These are phyloP conservation scores for Polydrusus tereticollis DNA, from an alignment of 2,888 invertebrate genomes.

Conservation along the genomic window DNA sequence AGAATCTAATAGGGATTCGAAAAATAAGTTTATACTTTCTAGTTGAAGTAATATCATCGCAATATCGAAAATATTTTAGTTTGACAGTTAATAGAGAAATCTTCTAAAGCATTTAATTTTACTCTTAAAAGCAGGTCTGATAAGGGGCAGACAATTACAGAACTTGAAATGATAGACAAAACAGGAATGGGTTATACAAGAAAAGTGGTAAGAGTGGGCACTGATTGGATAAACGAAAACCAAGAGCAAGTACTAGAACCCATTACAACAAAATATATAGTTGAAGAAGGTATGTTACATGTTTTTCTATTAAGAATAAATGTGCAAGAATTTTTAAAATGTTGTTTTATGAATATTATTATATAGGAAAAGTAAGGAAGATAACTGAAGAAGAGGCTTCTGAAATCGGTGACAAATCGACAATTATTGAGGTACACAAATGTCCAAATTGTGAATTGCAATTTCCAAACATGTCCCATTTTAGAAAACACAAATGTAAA, in stretches of 20 bases:
- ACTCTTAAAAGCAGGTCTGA: too few relatives aligned
- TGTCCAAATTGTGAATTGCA: slow-evolving; percentile 68
- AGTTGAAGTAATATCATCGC: too few relatives aligned
- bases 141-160: slow-evolving; percentile 23
- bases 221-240: slow-evolving; percentile 53
- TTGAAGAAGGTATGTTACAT: slow-evolving; percentile 56
- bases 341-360: too few relatives aligned
- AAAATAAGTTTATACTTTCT: too few relatives aligned
- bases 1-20: too few relatives aligned
- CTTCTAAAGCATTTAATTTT: too few relatives aligned
- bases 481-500: slow-evolving; percentile 67
- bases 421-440: slow-evolving; percentile 64
- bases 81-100: too few relatives aligned
- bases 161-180: slow-evolving; percentile 54
- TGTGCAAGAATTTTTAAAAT: too few relatives aligned
- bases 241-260: slow-evolving; percentile 46
- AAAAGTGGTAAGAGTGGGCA: slow-evolving; percentile 44
- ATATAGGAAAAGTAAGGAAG: slow-evolving; percentile 53
- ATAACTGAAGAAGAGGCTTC: slow-evolving; percentile 54
- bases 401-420: slow-evolving; percentile 48
- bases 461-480: slow-evolving; percentile 67
- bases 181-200: slow-evolving; percentile 12
- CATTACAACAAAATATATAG: slow-evolving; percentile 52
- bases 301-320: too few relatives aligned
- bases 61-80: too few relatives aligned